Base-by-base conservation (phyloP, 1,140 invertebrate species). In the Spodoptera frugiperda region DNA sequence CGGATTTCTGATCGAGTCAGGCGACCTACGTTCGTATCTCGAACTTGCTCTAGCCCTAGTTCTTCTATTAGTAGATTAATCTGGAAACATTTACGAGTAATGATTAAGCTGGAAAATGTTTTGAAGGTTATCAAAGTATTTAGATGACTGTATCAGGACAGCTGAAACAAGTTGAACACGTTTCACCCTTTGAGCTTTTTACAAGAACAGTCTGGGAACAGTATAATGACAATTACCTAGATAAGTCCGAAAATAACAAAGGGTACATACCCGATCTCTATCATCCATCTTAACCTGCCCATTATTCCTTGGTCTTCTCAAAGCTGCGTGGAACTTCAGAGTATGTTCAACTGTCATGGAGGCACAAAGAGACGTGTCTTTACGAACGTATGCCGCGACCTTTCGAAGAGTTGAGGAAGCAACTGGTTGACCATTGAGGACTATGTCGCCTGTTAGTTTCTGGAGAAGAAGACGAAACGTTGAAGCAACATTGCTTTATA, bases 1-100 rank as follows among this genome's bases (percentile, higher is more conserved):
- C 97, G 95, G 71, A 96, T 95, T 91, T 99, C 98, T 1, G 98
- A 98, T 5, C 97, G 96, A 0, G 98, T 99, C 61, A 99, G 94
- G 77, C 95, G 95, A 55, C 94, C 96, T 9, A 98, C 97, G 89
- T 96, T 97, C 61, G 96, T 98, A 90, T 96, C 96, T 85, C 95
- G 95, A 63, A 98, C 97, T 93, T 97, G 97, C 78, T 97, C 97
- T 59, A 99, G 91, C 0, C 98, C 98, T 57, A 99, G 93, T 87
- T 99, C 98, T 93, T 98, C 97, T 53, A 99, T 97, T 11, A 98
- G 90, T 17, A 97, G 95, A 84, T 97, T 96, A 90, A 98, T 98
- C 97, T 97, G 94, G 82, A 89, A 86, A 67, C 59, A 76, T 78
- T 65, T 48, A 59, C 53, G n/a, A 15, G 9, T 19, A 11, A 12